Evolutionary conservation across 2,113 vertebrate species (phyloP).

Genomic region (Leptodactylus fuscus): DNA sequence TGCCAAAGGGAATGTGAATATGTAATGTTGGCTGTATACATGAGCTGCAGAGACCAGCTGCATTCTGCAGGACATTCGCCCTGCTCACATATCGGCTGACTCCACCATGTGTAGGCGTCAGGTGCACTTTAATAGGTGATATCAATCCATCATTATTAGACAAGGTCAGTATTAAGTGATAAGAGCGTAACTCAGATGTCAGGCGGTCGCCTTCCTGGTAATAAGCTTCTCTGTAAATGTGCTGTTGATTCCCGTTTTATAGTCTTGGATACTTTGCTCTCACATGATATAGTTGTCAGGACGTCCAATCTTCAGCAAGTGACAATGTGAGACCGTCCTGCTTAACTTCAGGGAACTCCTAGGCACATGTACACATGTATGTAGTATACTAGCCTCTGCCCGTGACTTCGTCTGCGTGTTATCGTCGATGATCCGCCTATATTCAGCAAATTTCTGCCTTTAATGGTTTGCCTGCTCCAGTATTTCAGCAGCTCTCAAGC

Average conservation of each 20-base stretch:
- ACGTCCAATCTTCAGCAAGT: slow-evolving; percentile 1
- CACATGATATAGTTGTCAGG: slow-evolving; percentile 24
- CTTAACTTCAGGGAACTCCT: slow-evolving; percentile 22
- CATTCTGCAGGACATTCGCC: neutral
- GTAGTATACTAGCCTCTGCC: too few relatives aligned
- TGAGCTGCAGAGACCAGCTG: neutral
- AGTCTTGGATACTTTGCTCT: slow-evolving; percentile 23
- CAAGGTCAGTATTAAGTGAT: slow-evolving; percentile 39
- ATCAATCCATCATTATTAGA: slow-evolving; percentile 31
- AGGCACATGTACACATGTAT: neutral
- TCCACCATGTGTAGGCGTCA: neutral
- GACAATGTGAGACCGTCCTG: neutral
- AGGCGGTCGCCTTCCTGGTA: slow-evolving; percentile 26
- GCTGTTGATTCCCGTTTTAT: slow-evolving; percentile 32
- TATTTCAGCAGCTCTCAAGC: too few relatives aligned
- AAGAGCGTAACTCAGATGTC: slow-evolving; percentile 20
- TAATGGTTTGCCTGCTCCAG: too few relatives aligned
- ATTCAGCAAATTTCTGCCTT: too few relatives aligned
- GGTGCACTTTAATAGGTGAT: slow-evolving; percentile 21
- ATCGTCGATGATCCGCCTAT: too few relatives aligned
- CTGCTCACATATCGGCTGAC: slow-evolving; percentile 26
- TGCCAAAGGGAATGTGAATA: neutral
- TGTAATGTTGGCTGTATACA: neutral
- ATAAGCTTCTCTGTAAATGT: slow-evolving; percentile 42
- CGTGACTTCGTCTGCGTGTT: too few relatives aligned